Base-by-base conservation (phyloP, 2,888 invertebrate species). In the Geotrupes spiniger region DNA sequence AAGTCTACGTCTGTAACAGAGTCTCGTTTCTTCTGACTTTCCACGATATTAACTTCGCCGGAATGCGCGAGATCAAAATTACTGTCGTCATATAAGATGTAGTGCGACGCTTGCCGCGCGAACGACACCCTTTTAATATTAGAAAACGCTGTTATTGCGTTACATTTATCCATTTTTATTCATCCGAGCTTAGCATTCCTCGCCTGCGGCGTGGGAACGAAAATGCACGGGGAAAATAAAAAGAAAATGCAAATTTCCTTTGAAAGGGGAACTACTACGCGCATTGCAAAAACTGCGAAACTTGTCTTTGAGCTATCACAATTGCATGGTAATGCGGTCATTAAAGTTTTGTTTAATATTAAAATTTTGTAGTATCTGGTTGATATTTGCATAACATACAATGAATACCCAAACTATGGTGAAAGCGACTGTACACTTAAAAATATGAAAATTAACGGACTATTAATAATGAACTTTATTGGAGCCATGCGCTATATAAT, bases 51-150 rank as follows among this genome's bases (percentile, higher is more conserved):
- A 52, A 46, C 53, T 53, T 49, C 25, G 26, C 28, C 3, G n/a
- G 28, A 28, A 28, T 15, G 3, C 28, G 40, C 39, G 49, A 53
- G 49, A 52, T 52, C 52, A 54, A 49, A 54, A 54, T 54, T 54
- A 54, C 49, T 48, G 42, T 46, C 46, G 44, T 36, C 46, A 46
- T 46, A 51, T 46, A 52, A 47, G 46, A 49, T 42, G 47, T 41
- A 54, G 46, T 49, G 42, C 42, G 51, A 40, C 49, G 39, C 41
- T 51, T 52, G 36, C 37, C 14, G 39, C 28, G 50, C 15, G 42
- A 50, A 49, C 9, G 45, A 46, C 49, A 38, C 31, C 48, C 42
- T 49, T 52, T 53, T 53, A 53, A 51, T 53, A 53, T 51, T 44
- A 42, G 51, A 48, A 53, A 47, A 43, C 42, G 43, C 25, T 42